Percentiles rank a stretch among this genome's conserved stretches.
These are phyloP conservation scores for Echinometra lucunter DNA, from an alignment of 53 echinoderm and acorn worm genomes.

Conservation along the genomic window DNA sequence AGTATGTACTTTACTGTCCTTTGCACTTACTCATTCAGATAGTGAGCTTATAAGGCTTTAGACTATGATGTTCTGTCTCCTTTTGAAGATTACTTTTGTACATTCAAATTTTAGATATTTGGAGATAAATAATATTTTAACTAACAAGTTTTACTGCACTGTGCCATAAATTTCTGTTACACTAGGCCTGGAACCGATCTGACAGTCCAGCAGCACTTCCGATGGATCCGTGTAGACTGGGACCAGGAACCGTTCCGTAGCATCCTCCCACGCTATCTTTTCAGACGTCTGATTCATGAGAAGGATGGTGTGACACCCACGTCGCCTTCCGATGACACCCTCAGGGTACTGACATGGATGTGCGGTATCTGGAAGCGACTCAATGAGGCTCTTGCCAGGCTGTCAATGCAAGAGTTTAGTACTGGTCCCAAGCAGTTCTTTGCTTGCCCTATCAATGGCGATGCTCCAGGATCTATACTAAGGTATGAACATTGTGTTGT, in stretches of 20 bases:
- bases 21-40: too few relatives aligned
- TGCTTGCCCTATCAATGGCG: conserved; percentile 86
- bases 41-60: too few relatives aligned
- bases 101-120: too few relatives aligned
- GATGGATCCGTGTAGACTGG: conserved; percentile 94
- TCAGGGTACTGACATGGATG: conserved; percentile 83
- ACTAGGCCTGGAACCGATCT: conserved; percentile 87
- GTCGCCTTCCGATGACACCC: conserved; percentile 65
- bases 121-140: too few relatives aligned
- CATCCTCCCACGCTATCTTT: conserved; percentile 78
- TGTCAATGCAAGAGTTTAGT: conserved; percentile 81
- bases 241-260: conserved; percentile 91
- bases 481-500: conserved; percentile 65
- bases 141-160: too few relatives aligned
- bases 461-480: conserved; percentile 82
- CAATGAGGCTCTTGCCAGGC: conserved; percentile 85
- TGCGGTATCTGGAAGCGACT: conserved; percentile 87
- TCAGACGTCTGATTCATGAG: conserved; percentile 78
- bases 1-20: too few relatives aligned
- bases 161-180: background rate
- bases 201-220: conserved; percentile 88
- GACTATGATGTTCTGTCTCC: too few relatives aligned
- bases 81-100: too few relatives aligned
- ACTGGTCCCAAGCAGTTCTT: conserved; percentile 94
- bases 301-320: conserved; percentile 72